Percentiles rank a stretch among this genome's conserved stretches.
Evolutionary conservation across 2,888 invertebrate species (phyloP).

Genomic region (Mythimna ferrago): DNA sequence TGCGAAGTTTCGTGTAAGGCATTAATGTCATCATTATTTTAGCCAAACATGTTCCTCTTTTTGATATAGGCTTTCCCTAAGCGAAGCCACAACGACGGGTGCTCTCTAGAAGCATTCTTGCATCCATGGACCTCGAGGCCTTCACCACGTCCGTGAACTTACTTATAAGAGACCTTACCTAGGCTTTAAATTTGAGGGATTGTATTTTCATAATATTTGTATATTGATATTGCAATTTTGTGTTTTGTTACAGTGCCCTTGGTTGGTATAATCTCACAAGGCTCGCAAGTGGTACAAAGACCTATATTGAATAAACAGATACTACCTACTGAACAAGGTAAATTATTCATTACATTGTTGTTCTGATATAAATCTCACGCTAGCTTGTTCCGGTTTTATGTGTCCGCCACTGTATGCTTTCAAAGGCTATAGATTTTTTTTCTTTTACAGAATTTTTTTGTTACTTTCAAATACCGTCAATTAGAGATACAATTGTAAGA

Average conservation of each 20-base stretch:
- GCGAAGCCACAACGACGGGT: background rate
- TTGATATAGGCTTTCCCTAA: background rate
- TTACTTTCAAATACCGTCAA: too few relatives aligned
- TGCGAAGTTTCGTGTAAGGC: background rate
- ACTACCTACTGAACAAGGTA: slow-evolving; percentile 87
- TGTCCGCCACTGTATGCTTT: background rate
- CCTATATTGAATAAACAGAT: slow-evolving; percentile 87
- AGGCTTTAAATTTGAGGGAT: too few relatives aligned
- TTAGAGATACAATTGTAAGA: too few relatives aligned
- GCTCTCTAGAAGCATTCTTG: too few relatives aligned
- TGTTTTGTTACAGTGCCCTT: slow-evolving; percentile 81
- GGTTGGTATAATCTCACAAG: slow-evolving; percentile 85
- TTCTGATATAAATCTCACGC: slow-evolving; percentile 26
- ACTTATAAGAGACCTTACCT: too few relatives aligned
- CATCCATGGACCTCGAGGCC: background rate
- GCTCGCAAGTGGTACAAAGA: slow-evolving; percentile 88
- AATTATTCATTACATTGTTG: slow-evolving; percentile 27
- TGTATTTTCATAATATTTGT: background rate
- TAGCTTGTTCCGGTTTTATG: slow-evolving; percentile 20
- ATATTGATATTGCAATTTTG: background rate
- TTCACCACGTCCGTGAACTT: too few relatives aligned
- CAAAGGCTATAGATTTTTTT: too few relatives aligned
- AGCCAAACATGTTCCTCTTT: background rate
- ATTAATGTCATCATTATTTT: background rate
- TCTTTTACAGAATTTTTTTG: too few relatives aligned